phyloP scores from a whole-genome alignment of 2,797 vertebrate genomes.

The Chelonia mydas region DNA sequence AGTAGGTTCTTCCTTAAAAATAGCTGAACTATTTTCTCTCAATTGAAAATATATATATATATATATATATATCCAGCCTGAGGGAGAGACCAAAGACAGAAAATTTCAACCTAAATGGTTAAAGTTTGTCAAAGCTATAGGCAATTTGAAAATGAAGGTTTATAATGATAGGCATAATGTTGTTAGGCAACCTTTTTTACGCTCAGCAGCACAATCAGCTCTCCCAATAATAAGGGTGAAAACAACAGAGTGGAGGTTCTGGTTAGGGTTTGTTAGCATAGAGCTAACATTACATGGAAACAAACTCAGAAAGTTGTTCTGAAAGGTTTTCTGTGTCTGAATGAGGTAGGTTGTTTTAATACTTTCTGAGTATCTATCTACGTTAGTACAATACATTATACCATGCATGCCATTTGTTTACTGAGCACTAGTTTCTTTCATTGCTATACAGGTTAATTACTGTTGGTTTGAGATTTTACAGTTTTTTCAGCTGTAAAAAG shows the following conservation, averaged over 20 bases:
- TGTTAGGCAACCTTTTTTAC: not conserved
- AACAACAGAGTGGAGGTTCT: not conserved
- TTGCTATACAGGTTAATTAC: not conserved
- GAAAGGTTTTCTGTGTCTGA: not conserved
- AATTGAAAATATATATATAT: not conserved
- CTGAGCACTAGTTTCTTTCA: not conserved
- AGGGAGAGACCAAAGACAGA: not conserved
- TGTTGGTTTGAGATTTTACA: not conserved
- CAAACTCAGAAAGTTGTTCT: not conserved
- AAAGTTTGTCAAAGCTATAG: not conserved
- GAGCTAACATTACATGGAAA: not conserved
- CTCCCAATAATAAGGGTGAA: not conserved
- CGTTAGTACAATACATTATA: not conserved
- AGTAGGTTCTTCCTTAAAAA: slow-evolving; percentile 36
- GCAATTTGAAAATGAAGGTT: not conserved
- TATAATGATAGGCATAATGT: not conserved
- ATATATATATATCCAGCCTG: not conserved
- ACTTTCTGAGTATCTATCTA: not conserved
- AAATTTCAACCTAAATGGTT: not conserved
- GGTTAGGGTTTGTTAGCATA: not conserved
- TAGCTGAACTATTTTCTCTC: slow-evolving; percentile 33
- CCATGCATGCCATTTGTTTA: not conserved
- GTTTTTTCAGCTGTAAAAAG: not conserved
- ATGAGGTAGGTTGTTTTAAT: not conserved
- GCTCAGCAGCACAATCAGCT: not conserved